Percentiles rank a stretch among this genome's conserved stretches.
Evolutionary conservation across 2,797 vertebrate species (phyloP).

Genomic region (Acanthurus tractus): DNA sequence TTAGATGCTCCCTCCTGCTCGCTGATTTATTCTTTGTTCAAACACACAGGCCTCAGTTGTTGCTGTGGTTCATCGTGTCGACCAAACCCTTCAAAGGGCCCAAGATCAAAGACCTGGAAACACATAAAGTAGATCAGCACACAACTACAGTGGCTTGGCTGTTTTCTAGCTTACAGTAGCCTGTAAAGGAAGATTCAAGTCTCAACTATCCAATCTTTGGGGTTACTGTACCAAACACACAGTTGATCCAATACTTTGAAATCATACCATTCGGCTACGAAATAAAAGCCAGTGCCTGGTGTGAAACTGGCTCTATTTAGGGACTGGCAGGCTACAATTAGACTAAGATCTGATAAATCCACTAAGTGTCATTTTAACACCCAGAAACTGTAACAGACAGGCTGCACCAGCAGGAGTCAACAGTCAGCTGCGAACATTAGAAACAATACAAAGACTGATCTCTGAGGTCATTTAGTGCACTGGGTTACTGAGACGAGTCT

Average conservation of each 20-base stretch:
- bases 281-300: slow-evolving; percentile 12
- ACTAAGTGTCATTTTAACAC: slow-evolving; percentile 14
- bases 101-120: slow-evolving; percentile 71
- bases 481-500: slow-evolving; percentile 9
- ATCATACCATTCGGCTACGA: background rate
- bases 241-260: slow-evolving; percentile 5
- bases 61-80: slow-evolving; percentile 63
- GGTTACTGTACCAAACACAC: slow-evolving; percentile 20
- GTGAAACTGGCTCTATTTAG: slow-evolving; percentile 25
- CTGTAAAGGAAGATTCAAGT: slow-evolving; percentile 35
- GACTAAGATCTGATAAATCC: slow-evolving; percentile 28
- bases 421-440: slow-evolving; percentile 31
- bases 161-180: slow-evolving; percentile 8
- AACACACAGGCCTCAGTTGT: slow-evolving; percentile 67
- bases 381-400: slow-evolving; percentile 20
- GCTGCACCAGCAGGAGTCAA: background rate
- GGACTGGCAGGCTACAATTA: slow-evolving; percentile 11
- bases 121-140: slow-evolving; percentile 53
- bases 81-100: slow-evolving; percentile 65
- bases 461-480: slow-evolving; percentile 10
- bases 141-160: slow-evolving; percentile 14
- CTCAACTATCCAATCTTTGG: slow-evolving; percentile 9
- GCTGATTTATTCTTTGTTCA: slow-evolving; percentile 75
- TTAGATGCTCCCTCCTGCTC: slow-evolving; percentile 60
- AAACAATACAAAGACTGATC: slow-evolving; percentile 14